Percentiles rank a stretch among this genome's conserved stretches.
Conservation (phyloP, 2,888 invertebrate genomes). For the Serrognathus titanus region DNA sequence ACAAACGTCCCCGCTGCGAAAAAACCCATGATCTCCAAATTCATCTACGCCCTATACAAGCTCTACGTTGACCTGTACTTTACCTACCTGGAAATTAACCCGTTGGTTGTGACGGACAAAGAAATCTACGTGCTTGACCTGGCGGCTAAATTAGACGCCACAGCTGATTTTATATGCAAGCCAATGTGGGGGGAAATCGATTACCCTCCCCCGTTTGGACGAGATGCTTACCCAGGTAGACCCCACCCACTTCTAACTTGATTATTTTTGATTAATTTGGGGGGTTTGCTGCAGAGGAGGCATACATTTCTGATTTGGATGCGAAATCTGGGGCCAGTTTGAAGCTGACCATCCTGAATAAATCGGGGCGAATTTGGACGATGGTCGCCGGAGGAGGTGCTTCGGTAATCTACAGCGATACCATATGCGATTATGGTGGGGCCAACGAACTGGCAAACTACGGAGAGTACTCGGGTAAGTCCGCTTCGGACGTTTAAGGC, state of each 20-base stretch:
- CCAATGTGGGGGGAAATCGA: slow-evolving; percentile 95
- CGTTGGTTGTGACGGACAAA: slow-evolving; percentile 80
- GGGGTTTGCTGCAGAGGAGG: slow-evolving; percentile 83
- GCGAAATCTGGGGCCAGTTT: slow-evolving; percentile 98
- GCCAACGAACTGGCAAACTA: slow-evolving; percentile 95
- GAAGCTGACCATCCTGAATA: slow-evolving; percentile 94
- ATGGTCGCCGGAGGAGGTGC: slow-evolving; percentile 99
- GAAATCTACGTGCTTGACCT: slow-evolving; percentile 88
- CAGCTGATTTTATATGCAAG: slow-evolving; percentile 96
- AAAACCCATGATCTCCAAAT: slow-evolving; percentile 63
- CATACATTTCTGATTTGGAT: slow-evolving; percentile 97
- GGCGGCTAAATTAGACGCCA: slow-evolving; percentile 97
- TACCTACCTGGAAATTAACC: slow-evolving; percentile 98
- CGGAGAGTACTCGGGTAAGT: slow-evolving; percentile 88
- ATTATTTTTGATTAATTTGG: not conserved
- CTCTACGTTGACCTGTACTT: slow-evolving; percentile 91
- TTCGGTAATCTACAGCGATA: slow-evolving; percentile 98
- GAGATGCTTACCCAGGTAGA: slow-evolving; percentile 75
- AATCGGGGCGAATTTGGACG: slow-evolving; percentile 96
- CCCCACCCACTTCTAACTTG: not conserved
- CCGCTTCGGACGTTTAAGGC: not conserved
- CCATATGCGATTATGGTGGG: slow-evolving; percentile 95
- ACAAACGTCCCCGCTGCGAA: slow-evolving; percentile 46
- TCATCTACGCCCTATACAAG: slow-evolving; percentile 81
- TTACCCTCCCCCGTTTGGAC: slow-evolving; percentile 97